Evolutionary conservation across 2,113 vertebrate genomes (phyloP).

Genomic region (Strigops habroptila): DNA sequence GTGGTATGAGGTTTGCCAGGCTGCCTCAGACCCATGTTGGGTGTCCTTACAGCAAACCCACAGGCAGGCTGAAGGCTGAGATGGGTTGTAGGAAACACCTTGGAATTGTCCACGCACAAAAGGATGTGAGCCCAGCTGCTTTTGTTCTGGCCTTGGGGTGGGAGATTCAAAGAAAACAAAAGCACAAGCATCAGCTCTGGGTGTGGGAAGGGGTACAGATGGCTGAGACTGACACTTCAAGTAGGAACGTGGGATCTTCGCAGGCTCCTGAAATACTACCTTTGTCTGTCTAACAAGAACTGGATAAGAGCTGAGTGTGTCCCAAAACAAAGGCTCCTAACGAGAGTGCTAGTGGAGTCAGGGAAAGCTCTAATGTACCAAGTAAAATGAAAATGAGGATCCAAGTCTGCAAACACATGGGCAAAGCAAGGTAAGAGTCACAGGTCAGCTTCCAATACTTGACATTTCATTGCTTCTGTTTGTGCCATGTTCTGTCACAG

Average conservation of each 20-base stretch:
- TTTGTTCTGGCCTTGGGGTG: background rate
- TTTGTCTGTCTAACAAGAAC: background rate
- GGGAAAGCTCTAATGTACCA: background rate
- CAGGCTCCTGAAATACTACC: background rate
- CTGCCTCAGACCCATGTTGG: background rate
- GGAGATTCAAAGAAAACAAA: background rate
- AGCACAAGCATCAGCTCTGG: background rate
- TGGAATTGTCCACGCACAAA: accelerated
- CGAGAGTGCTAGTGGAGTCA: background rate
- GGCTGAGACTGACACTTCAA: constrained; percentile 32
- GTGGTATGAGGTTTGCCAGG: background rate
- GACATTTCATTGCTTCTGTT: background rate
- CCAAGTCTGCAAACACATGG: background rate
- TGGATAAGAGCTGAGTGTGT: background rate
- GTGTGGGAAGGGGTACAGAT: constrained; percentile 34
- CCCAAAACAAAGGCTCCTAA: background rate
- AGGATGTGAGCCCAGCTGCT: background rate
- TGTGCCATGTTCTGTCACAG: background rate
- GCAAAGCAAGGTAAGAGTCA: background rate
- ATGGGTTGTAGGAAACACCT: background rate
- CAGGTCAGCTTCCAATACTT: background rate
- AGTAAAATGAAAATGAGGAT: background rate
- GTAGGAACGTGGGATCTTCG: background rate
- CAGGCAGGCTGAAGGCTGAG: background rate
- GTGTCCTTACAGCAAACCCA: background rate